These are phyloP conservation scores for Lycocorax pyrrhopterus DNA, from an alignment of 2,113 vertebrate species.

Conservation along the genomic window DNA sequence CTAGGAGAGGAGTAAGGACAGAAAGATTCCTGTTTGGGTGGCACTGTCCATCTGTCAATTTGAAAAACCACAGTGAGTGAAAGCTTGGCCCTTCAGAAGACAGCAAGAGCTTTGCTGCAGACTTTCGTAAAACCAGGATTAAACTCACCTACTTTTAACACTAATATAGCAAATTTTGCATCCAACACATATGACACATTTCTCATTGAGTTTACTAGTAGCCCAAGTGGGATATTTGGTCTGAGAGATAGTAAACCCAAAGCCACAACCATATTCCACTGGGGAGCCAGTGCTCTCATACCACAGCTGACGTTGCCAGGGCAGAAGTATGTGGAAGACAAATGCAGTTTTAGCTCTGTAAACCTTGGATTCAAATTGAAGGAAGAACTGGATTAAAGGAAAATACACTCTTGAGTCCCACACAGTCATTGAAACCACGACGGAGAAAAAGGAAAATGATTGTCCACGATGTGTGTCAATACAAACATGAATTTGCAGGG, in stretches of 20 bases:
- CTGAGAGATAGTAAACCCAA: background rate
- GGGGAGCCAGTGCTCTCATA: background rate
- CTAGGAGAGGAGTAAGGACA: background rate
- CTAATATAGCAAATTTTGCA: background rate
- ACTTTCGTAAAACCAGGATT: background rate
- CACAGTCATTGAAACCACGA: background rate
- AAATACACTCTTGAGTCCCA: background rate
- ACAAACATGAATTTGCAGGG: background rate
- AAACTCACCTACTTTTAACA: background rate
- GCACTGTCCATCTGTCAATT: background rate
- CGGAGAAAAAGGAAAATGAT: background rate
- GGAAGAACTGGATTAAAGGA: background rate
- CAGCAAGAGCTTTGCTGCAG: background rate
- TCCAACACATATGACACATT: background rate
- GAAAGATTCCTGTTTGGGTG: background rate
- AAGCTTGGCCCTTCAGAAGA: background rate
- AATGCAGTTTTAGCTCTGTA: background rate
- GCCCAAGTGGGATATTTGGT: background rate
- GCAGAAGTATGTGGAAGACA: background rate
- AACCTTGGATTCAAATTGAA: background rate
- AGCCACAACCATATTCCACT: background rate
- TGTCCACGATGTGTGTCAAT: background rate
- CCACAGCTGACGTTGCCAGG: background rate
- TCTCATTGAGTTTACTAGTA: background rate
- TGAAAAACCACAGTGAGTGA: rapidly evolving